Conservation (phyloP, 2,888 invertebrate species). For the Synergus gifuensis region DNA sequence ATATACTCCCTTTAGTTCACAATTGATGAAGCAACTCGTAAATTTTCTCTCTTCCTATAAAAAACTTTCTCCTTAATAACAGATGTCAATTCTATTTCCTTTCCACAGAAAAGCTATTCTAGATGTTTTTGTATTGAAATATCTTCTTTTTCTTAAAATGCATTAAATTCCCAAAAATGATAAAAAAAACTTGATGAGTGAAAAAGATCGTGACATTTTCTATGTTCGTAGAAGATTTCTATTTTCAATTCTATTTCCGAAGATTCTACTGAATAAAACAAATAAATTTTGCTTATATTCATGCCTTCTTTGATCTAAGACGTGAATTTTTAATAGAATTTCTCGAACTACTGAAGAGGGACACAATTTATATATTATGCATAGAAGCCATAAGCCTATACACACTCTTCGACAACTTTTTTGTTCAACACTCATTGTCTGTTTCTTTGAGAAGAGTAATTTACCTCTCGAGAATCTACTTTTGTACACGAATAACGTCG, state of each 20-base stretch:
- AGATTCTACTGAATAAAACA: background rate
- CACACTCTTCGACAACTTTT: background rate
- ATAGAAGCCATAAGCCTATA: background rate
- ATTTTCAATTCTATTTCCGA: background rate
- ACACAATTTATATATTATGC: background rate
- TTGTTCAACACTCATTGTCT: background rate
- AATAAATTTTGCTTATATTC: conserved; percentile 12
- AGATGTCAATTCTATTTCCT: background rate
- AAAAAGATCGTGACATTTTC: background rate
- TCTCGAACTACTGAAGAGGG: background rate
- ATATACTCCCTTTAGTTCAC: background rate
- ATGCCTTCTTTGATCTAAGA: conserved; percentile 8
- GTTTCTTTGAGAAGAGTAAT: conserved; percentile 9
- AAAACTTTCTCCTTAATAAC: background rate
- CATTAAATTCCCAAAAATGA: background rate
- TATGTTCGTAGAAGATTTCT: background rate
- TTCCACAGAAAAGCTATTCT: background rate
- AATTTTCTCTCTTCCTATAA: background rate
- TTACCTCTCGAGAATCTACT: background rate
- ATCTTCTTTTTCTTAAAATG: background rate
- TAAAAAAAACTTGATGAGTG: background rate
- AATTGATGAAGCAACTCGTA: background rate
- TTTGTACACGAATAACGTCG: background rate
- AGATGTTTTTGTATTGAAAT: background rate
- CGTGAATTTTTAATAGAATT: conserved; percentile 17